phyloP scores from a whole-genome alignment of 2,888 invertebrate species.

The Drosophila lacicola region DNA sequence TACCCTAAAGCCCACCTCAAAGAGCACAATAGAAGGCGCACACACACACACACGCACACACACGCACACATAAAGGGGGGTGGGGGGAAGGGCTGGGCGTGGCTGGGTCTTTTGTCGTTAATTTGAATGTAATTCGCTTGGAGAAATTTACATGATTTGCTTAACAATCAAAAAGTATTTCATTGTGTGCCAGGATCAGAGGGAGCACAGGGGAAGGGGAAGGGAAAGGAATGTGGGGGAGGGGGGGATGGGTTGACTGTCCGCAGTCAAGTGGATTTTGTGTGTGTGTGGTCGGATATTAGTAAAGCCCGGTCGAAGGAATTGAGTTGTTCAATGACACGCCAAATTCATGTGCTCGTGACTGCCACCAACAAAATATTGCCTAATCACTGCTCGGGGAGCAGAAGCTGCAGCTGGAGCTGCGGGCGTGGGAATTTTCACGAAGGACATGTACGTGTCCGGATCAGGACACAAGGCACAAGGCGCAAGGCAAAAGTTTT shows the following conservation, averaged over 20 bases:
- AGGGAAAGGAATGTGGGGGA: no score
- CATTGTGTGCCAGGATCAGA: conserved; percentile 24
- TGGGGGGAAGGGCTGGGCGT: background rate
- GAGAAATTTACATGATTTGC: conserved; percentile 76
- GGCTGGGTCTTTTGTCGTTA: conserved; percentile 45
- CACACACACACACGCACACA: conserved; percentile 27
- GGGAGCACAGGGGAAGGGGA: background rate
- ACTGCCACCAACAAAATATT: conserved; percentile 51
- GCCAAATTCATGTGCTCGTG: conserved; percentile 59
- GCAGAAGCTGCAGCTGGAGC: conserved; percentile 9
- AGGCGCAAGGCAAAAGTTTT: conserved; percentile 69
- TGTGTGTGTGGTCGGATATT: conserved; percentile 29
- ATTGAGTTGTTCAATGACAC: conserved; percentile 76
- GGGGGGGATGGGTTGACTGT: background rate
- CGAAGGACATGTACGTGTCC: conserved; percentile 48
- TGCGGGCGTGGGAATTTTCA: conserved; percentile 45
- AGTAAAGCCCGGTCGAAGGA: conserved; percentile 20
- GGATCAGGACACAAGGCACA: conserved; percentile 15
- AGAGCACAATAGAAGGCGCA: conserved; percentile 19
- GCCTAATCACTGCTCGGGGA: conserved; percentile 76
- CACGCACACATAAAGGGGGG: background rate
- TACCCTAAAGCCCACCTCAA: conserved; percentile 12
- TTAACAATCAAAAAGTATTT: conserved; percentile 62
- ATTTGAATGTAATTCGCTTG: conserved; percentile 75
- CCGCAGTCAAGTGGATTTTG: conserved; percentile 20